Base-by-base conservation (phyloP, 2,888 invertebrate genomes). In the Drosophila helvetica region DNA sequence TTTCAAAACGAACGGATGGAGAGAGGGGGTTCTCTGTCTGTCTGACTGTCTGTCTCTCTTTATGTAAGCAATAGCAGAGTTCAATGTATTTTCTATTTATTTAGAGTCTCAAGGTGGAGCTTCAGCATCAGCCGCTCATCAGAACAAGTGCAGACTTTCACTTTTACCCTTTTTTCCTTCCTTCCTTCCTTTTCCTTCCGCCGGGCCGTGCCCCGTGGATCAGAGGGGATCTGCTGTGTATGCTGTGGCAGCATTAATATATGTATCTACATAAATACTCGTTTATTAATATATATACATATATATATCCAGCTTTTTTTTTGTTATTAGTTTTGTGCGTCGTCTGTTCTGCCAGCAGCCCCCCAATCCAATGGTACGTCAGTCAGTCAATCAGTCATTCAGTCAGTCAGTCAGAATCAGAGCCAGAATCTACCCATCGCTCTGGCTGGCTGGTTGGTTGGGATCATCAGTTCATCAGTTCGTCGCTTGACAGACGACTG, bases 11-110 rank as follows among this genome's bases (percentile, higher is more conserved):
- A 18, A 46, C 45, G 45, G 38, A 57, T 59, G 48, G 47, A 54
- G 47, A 65, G 61, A n/a, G 53, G 70, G 55, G 33, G 9, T 27
- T 9, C 3, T 9, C 9, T 27, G 27, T 9, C 9, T 27, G 27
- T 27, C 27, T 27, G 27, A 10, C 30, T 10, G 30, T 25, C 53
- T 45, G 12, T 9, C 10, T 17, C 2, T 27, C 64, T 63, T 80
- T 80, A 79, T 80, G 83, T 75, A 86, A 81, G 80, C 80, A 80
- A 72, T 65, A 66, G 55, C 48, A 59, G 80, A 86, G 86, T 80
- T 80, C 84, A 75, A 86, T 71, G 86, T 59, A 70, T 82, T n/a
- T 18, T 62, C 72, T 61, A 82, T 79, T 65, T 81, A 77, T 79
- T 75, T 85, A 79, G 25, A 56, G 33, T 18, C 19, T 22, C 38